Base-by-base conservation (phyloP, 2,888 invertebrate species). In the Melolontha melolontha region DNA sequence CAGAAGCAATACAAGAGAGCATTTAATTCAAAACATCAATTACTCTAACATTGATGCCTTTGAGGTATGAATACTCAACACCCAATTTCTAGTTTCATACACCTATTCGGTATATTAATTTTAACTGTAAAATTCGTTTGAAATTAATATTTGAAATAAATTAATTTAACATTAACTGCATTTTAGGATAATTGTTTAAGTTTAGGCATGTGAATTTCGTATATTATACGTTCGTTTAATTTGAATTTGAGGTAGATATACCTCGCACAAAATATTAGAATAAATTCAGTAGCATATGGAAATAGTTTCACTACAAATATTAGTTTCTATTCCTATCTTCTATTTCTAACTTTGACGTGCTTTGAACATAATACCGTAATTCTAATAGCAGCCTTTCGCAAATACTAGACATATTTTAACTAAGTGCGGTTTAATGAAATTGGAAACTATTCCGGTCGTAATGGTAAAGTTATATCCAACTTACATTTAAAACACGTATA, bases 341-440 rank as follows among this genome's bases (percentile, higher is more conserved):
- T 54, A 64, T 57, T 59, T 66, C 49, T 59, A 59, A 57, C 57
- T 57, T 47, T 57, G 59, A 34, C 29, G 41, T 63, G 69, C 69
- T 72, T 73, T 70, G 70, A 72, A 66, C 71, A 71, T 73, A 73
- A 75, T 75, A 71, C 73, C 75, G 72, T 73, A 75, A 71, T 74
- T 74, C 75, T 74, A 75, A 75, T 75, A 73, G 55, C 59, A 54
- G 64, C 66, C 52, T 66, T 57, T 70, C 67, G 69, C 73, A 73
- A 74, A 75, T 74, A 72, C 75, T 76, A 74, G 74, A 75, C 75
- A 76, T 76, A 76, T 76, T 76, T 76, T 71, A 72, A 71, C 70
- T 64, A 65, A 70, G 69, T 73, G 73, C 71, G 75, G 75, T 73
- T 74, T 72, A 73, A 73, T 75, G 71, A 75, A 75, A 75, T 75